Evolutionary conservation across 2,113 vertebrate species (phyloP).

Genomic region (Pluvianellus socialis): DNA sequence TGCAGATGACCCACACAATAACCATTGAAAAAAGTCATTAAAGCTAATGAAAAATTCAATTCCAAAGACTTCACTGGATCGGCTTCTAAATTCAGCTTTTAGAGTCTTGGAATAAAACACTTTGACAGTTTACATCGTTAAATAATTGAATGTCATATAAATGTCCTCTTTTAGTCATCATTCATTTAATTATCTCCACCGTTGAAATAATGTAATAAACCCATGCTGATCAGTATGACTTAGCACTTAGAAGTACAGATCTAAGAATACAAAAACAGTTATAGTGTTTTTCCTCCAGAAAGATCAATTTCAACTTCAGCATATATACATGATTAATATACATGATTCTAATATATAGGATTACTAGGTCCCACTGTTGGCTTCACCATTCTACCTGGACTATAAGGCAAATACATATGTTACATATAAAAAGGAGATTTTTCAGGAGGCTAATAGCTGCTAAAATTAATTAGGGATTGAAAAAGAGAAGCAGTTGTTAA

Average conservation of each 20-base stretch:
- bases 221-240: constrained; percentile 18
- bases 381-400: not conserved
- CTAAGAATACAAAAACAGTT: not conserved
- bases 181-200: constrained; percentile 35
- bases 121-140: constrained; percentile 22
- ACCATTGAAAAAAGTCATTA: constrained; percentile 17
- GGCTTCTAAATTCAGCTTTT: constrained; percentile 13
- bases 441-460: not conserved
- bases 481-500: not conserved
- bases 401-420: not conserved
- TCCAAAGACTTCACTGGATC: not conserved
- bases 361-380: not conserved
- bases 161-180: constrained; percentile 33
- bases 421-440: not conserved
- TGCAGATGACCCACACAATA: constrained; percentile 29
- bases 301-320: not conserved
- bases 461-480: not conserved
- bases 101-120: constrained; percentile 27
- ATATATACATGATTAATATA: too few relatives aligned
- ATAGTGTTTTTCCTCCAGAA: not conserved
- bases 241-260: not conserved
- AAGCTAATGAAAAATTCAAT: constrained; percentile 37
- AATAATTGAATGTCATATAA: constrained; percentile 53
- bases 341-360: not conserved
- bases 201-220: constrained; percentile 34